Conservation (phyloP, 2,888 invertebrate genomes). For the Mythimna albipuncta region DNA sequence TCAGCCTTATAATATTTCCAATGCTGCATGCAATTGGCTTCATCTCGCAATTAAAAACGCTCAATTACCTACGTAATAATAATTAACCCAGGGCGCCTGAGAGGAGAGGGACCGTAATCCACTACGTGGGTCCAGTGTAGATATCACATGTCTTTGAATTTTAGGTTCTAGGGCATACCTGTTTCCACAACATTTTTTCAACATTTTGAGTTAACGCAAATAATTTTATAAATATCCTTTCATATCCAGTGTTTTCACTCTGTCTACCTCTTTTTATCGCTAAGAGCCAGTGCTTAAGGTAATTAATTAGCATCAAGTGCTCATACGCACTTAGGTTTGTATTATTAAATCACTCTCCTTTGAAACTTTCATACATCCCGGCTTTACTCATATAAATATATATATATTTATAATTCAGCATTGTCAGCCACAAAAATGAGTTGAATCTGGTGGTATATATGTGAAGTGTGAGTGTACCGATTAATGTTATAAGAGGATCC, state of each 20-base stretch:
- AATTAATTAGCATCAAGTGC: slow-evolving; percentile 21
- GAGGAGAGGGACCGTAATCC: too few relatives aligned
- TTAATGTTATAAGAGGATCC: too few relatives aligned
- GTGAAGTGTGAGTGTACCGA: too few relatives aligned
- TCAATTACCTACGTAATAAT: too few relatives aligned
- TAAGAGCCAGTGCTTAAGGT: slow-evolving; percentile 12
- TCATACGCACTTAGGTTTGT: neutral
- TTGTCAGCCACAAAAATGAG: neutral
- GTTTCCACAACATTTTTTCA: too few relatives aligned
- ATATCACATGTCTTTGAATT: too few relatives aligned
- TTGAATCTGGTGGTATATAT: neutral
- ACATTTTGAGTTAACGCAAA: slow-evolving; percentile 1
- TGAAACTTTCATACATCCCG: slow-evolving; percentile 2
- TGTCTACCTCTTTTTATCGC: neutral
- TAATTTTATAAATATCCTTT: neutral
- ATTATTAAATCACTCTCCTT: neutral
- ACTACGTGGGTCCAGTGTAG: too few relatives aligned
- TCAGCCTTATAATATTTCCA: too few relatives aligned
- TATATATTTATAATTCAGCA: neutral
- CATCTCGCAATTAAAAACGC: too few relatives aligned
- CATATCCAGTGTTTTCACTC: neutral
- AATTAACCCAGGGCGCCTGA: too few relatives aligned
- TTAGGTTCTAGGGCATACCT: too few relatives aligned
- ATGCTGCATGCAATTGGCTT: too few relatives aligned
- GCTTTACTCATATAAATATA: neutral